phyloP scores from a whole-genome alignment of 2,888 invertebrate genomes.

The Caenorhabditis plicata region DNA sequence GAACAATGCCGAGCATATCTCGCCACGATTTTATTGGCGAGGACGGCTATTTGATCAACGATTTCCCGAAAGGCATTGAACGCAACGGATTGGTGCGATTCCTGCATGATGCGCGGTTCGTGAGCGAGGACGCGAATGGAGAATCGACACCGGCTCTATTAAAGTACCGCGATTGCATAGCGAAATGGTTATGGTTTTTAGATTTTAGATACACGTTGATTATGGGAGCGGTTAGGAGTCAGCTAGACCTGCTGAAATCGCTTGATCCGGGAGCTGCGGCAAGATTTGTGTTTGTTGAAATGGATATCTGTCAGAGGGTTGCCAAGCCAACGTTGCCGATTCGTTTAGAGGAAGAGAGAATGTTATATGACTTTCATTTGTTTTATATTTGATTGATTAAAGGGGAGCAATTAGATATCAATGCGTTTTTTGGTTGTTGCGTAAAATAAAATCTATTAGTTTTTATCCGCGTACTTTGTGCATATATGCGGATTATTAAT shows the following conservation, averaged over 20 bases:
- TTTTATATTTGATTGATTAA: constrained; percentile 12
- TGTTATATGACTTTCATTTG: constrained; percentile 26
- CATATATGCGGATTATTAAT: neutral
- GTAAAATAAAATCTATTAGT: neutral
- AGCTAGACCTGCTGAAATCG: too few relatives aligned
- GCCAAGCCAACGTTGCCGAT: constrained; percentile 2
- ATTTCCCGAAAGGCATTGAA: too few relatives aligned
- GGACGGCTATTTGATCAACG: constrained; percentile 12
- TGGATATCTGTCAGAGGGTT: constrained; percentile 25
- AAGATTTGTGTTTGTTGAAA: constrained; percentile 16
- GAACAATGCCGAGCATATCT: too few relatives aligned
- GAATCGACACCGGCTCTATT: too few relatives aligned
- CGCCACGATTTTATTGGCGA: constrained; percentile 24
- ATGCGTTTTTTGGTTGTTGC: neutral
- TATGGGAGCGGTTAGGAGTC: too few relatives aligned
- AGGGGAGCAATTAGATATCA: neutral
- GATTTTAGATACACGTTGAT: constrained; percentile 17
- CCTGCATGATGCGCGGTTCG: constrained; percentile 9
- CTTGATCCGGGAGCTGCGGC: too few relatives aligned
- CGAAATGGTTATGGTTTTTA: too few relatives aligned
- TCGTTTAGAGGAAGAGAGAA: constrained; percentile 2
- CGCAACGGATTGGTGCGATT: too few relatives aligned
- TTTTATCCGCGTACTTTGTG: neutral
- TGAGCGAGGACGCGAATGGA: constrained; percentile 14
- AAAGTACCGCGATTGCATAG: too few relatives aligned